Evolutionary conservation across 2,888 invertebrate genomes (phyloP).

Genomic region (Helicoverpa assulta): DNA sequence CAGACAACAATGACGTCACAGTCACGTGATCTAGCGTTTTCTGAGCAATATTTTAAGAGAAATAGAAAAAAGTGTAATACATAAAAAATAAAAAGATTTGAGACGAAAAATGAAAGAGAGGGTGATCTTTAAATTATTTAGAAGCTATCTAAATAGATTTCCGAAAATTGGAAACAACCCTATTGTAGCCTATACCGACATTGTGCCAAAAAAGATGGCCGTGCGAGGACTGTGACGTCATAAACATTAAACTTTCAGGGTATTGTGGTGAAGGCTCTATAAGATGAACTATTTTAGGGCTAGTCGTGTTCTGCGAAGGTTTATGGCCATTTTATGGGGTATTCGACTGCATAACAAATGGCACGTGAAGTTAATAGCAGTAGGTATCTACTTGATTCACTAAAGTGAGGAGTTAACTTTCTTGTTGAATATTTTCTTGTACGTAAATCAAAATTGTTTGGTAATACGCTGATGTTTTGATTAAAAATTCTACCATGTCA

Average conservation of each 20-base stretch:
- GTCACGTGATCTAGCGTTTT: no score
- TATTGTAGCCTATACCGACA: constrained; percentile 27
- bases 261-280: constrained; percentile 13
- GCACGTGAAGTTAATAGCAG: not conserved
- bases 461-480: not conserved
- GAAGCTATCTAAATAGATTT: no score
- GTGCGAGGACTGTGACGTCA: constrained; percentile 22
- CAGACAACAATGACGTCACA: no score
- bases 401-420: not conserved
- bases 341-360: not conserved
- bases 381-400: not conserved
- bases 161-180: no score
- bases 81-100: no score
- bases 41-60: no score
- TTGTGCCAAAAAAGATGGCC: constrained; percentile 33
- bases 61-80: no score
- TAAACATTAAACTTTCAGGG: constrained; percentile 39
- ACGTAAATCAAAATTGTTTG: no score
- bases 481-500: not conserved
- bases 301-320: constrained; percentile 16
- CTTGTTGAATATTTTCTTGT: not conserved
- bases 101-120: no score
- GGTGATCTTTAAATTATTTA: no score
- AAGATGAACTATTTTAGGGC: constrained; percentile 24
- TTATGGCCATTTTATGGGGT: constrained; percentile 24